A percentile compares a stretch with the other conserved stretches of the same genome.
Conservation (phyloP, 2,888 invertebrate genomes). For the Pteria penguin region DNA sequence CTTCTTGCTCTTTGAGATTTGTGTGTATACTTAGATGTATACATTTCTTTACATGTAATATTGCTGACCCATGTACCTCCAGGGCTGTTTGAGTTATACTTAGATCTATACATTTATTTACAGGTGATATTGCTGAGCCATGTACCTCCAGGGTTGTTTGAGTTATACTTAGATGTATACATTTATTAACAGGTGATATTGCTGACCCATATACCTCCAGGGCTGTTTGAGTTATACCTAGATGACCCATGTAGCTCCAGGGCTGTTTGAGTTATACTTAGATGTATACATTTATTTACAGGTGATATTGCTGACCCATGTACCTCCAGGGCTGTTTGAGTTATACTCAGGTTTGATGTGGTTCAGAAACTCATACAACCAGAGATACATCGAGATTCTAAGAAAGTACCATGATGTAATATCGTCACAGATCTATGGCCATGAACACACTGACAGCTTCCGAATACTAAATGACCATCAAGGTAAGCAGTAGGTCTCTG, state of each 20-base stretch:
- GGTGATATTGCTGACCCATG: constrained; percentile 95
- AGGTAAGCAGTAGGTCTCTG: constrained; percentile 51
- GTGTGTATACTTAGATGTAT: too few species aligned
- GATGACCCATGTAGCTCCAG: too few species aligned
- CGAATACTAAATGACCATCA: constrained; percentile 79
- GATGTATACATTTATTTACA: constrained; percentile 80
- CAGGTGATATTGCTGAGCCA: constrained; percentile 95
- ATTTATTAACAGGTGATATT: constrained; percentile 87
- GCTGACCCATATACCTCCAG: constrained; percentile 94
- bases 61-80: constrained; percentile 94
- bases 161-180: constrained; percentile 80
- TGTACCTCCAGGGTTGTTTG: constrained; percentile 87
- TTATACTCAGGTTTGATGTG: constrained; percentile 83
- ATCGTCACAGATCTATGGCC: constrained; percentile 94
- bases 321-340: constrained; percentile 88
- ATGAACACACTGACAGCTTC: constrained; percentile 94
- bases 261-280: too few species aligned
- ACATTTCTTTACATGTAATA: constrained; percentile 87
- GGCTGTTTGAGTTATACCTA: constrained; percentile 81
- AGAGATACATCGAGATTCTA: constrained; percentile 87
- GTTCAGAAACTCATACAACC: constrained; percentile 88
- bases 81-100: constrained; percentile 84
- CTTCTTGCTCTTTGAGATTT: too few species aligned
- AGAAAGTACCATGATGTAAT: constrained; percentile 89
- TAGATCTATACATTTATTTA: too few species aligned